Percentiles rank a stretch among this genome's conserved stretches.
phyloP scores from a whole-genome alignment of 2,888 invertebrate genomes.

The Xestia xanthographa region DNA sequence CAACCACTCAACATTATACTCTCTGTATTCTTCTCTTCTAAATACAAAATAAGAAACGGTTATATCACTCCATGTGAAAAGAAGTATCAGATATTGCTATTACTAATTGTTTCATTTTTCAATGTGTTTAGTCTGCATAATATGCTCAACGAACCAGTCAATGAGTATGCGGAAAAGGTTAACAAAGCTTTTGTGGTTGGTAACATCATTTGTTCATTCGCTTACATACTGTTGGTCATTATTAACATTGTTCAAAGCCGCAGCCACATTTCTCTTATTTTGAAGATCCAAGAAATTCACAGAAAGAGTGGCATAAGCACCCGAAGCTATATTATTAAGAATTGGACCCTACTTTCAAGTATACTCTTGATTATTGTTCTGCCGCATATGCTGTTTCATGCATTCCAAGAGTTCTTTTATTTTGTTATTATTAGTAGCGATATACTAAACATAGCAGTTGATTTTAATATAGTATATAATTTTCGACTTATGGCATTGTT shows the following conservation, averaged over 20 bases:
- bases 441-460: neutral
- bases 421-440: neutral
- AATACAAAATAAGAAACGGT: constrained; percentile 17
- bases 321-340: too few relatives aligned
- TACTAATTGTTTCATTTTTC: neutral
- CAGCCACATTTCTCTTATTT: constrained; percentile 15
- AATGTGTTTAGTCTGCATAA: neutral
- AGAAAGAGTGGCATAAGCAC: neutral
- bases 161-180: neutral
- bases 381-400: too few relatives aligned
- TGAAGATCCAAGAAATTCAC: constrained; percentile 11
- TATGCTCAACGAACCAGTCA: neutral
- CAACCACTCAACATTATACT: too few relatives aligned
- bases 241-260: neutral
- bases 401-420: too few relatives aligned
- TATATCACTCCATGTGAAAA: too few relatives aligned
- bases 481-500: neutral
- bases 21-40: neutral
- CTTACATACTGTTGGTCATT: neutral
- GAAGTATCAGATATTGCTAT: too few relatives aligned
- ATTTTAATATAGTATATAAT: constrained; percentile 19
- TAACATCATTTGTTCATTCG: too few relatives aligned
- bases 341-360: too few relatives aligned
- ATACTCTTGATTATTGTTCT: too few relatives aligned
- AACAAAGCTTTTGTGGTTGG: neutral